A percentile compares a stretch with the other conserved stretches of the same genome.
Conservation (phyloP, 1,140 invertebrate genomes). For the Conus betulinus region DNA sequence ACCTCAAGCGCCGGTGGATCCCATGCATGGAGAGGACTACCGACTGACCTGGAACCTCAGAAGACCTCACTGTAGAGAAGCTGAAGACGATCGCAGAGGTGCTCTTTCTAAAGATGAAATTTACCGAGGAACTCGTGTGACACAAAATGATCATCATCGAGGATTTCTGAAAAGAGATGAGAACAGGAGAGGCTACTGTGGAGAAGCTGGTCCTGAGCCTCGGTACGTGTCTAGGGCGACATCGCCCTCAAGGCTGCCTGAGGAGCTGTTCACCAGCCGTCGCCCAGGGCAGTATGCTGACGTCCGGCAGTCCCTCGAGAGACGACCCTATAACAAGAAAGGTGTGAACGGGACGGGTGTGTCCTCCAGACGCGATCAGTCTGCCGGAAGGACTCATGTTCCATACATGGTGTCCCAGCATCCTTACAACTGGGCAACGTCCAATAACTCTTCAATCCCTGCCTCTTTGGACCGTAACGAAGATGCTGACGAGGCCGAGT, state of each 20-base stretch:
- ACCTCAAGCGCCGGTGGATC: background rate
- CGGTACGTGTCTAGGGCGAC: too few relatives aligned
- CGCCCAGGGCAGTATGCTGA: background rate
- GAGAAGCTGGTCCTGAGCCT: too few relatives aligned
- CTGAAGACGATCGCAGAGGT: too few relatives aligned
- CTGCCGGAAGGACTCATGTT: background rate
- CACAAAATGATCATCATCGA: too few relatives aligned
- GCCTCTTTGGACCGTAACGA: background rate
- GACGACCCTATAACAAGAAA: too few relatives aligned
- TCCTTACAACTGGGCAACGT: slow-evolving; percentile 12
- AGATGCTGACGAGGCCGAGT: background rate
- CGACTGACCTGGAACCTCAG: background rate
- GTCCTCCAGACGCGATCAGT: background rate
- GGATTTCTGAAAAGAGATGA: too few relatives aligned
- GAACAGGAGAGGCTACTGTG: too few relatives aligned
- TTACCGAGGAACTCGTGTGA: too few relatives aligned
- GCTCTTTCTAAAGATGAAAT: too few relatives aligned
- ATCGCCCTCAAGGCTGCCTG: background rate
- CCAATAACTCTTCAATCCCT: background rate
- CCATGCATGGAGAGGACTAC: background rate
- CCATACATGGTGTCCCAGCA: slow-evolving; percentile 11
- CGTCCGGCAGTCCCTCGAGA: too few relatives aligned
- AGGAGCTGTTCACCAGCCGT: background rate
- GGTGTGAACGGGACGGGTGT: background rate
- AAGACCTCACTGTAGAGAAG: too few relatives aligned